Evolutionary conservation across 2,797 vertebrate genomes (phyloP).

Genomic region (Mallotus villosus): DNA sequence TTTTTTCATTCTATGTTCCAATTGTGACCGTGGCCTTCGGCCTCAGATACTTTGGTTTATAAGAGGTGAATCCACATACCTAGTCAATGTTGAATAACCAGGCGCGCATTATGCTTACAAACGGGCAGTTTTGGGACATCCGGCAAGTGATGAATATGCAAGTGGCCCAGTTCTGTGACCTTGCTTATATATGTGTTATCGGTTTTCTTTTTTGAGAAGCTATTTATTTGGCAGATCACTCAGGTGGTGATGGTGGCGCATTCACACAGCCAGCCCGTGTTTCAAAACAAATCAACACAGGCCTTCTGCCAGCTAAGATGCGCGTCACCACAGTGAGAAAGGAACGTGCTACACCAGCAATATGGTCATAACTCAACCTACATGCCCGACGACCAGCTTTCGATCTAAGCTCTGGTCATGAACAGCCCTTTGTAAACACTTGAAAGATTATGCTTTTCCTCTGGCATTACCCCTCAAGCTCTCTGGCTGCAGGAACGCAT

Average conservation of each 20-base stretch:
- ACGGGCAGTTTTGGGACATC: neutral
- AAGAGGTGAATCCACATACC: neutral
- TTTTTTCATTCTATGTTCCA: too few relatives aligned
- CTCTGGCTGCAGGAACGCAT: too few relatives aligned
- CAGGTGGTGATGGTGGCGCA: constrained; percentile 14
- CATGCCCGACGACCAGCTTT: neutral
- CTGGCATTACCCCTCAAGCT: neutral
- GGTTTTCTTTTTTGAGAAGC: neutral
- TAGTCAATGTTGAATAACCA: neutral
- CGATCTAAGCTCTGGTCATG: neutral
- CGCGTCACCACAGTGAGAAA: neutral
- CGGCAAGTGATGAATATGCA: neutral
- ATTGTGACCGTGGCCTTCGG: neutral
- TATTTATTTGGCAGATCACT: neutral
- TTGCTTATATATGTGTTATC: neutral
- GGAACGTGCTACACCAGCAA: constrained; percentile 15
- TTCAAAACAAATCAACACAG: constrained; percentile 52
- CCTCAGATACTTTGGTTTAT: neutral
- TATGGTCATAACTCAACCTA: neutral
- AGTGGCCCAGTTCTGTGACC: neutral
- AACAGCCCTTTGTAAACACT: too few relatives aligned
- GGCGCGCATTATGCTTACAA: neutral
- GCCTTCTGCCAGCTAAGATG: constrained; percentile 43
- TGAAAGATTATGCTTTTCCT: neutral
- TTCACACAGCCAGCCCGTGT: constrained; percentile 48